Conservation (phyloP, 2,797 vertebrate genomes). For the Pteronotus mesoamericanus region DNA sequence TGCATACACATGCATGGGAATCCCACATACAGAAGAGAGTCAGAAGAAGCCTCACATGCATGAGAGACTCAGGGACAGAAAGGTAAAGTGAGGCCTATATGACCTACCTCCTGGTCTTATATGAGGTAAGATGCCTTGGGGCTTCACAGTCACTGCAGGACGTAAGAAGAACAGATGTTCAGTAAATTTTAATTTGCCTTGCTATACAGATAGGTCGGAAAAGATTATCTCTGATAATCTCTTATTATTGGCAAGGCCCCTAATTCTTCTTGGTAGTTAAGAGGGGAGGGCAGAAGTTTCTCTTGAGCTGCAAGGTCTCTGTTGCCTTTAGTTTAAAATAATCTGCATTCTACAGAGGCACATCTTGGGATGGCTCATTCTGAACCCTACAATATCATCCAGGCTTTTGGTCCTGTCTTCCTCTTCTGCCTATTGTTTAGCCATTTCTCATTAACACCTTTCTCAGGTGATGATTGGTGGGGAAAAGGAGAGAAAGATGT, state of each 20-base stretch:
- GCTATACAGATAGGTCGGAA: neutral
- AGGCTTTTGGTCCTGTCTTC: neutral
- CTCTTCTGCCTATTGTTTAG: neutral
- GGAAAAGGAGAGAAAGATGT: neutral
- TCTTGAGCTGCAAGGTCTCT: neutral
- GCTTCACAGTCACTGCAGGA: neutral
- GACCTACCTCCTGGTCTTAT: neutral
- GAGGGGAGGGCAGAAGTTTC: neutral
- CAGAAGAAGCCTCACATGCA: neutral
- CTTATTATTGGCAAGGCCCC: neutral
- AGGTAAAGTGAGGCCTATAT: neutral
- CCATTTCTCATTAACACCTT: neutral
- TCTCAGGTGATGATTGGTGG: neutral
- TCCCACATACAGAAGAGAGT: neutral
- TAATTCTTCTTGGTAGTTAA: neutral
- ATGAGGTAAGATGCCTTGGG: neutral
- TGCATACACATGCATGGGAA: neutral
- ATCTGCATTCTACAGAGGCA: neutral
- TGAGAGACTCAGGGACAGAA: neutral
- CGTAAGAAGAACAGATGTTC: neutral
- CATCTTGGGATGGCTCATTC: neutral
- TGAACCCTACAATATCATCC: neutral
- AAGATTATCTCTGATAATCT: neutral
- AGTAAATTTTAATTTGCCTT: neutral
- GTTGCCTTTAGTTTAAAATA: neutral